These are phyloP conservation scores for Trichonephila clavata DNA, from an alignment of 1,140 invertebrate species.

Conservation along the genomic window DNA sequence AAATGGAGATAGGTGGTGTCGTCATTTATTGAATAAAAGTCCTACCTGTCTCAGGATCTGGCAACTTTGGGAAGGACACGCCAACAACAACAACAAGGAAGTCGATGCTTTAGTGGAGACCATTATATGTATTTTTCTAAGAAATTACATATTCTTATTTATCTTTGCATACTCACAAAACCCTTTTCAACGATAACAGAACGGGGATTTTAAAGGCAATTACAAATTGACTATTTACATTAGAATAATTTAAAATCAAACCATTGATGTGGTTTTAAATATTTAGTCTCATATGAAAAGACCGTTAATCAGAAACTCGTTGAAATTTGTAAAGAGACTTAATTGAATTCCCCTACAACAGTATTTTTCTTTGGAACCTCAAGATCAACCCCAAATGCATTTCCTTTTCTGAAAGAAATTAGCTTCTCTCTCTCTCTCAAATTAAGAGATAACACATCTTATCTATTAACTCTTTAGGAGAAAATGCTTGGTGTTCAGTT, in stretches of 20 bases:
- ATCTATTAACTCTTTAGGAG: neutral
- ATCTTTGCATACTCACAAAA: too few species aligned
- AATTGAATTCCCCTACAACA: neutral
- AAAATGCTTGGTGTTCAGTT: neutral
- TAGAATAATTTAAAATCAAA: neutral
- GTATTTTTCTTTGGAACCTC: neutral
- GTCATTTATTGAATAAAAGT: too few species aligned
- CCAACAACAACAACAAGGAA: too few species aligned
- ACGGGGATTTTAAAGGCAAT: neutral
- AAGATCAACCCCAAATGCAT: neutral
- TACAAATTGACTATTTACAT: neutral
- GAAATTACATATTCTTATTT: too few species aligned
- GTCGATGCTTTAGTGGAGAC: too few species aligned
- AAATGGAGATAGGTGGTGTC: too few species aligned
- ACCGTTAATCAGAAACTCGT: neutral
- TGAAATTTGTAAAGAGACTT: neutral
- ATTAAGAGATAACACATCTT: neutral
- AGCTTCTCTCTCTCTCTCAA: too few species aligned
- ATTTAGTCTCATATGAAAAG: neutral
- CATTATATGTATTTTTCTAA: too few species aligned
- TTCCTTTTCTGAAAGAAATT: neutral
- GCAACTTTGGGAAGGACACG: too few species aligned
- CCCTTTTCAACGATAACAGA: neutral
- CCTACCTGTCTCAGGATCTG: too few species aligned
- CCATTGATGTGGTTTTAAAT: neutral